Evolutionary conservation across 1,140 invertebrate species (phyloP).

Genomic region (Camponotus pennsylvanicus): DNA sequence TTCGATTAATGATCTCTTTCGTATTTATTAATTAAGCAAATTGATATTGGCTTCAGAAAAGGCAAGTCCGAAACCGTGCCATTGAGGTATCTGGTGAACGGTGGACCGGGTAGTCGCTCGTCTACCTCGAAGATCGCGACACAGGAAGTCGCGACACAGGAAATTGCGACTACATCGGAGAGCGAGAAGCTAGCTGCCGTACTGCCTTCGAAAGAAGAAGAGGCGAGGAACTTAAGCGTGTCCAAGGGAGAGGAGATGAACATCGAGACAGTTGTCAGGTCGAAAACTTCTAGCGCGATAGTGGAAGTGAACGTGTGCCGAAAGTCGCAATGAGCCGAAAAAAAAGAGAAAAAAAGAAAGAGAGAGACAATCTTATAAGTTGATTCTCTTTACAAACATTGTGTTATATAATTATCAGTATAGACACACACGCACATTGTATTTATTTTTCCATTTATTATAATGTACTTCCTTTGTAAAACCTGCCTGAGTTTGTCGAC

Average conservation of each 20-base stretch:
- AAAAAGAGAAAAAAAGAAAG: background rate
- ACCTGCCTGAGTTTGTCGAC: constrained; percentile 55
- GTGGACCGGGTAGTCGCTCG: constrained; percentile 79
- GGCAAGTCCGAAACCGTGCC: constrained; percentile 77
- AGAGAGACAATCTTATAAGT: constrained; percentile 54
- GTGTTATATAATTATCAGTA: constrained; percentile 82
- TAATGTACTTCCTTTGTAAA: constrained; percentile 79
- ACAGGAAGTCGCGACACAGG: constrained; percentile 71
- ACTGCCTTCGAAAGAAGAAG: constrained; percentile 68
- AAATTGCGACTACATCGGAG: constrained; percentile 66
- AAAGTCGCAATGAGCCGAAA: constrained; percentile 72
- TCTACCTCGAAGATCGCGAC: constrained; percentile 68
- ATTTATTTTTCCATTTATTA: constrained; percentile 84
- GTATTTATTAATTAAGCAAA: background rate
- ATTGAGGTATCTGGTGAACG: constrained; percentile 82
- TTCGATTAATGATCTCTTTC: background rate
- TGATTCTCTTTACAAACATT: constrained; percentile 73
- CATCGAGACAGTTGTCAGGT: constrained; percentile 40
- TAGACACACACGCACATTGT: constrained; percentile 80
- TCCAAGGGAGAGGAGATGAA: constrained; percentile 49
- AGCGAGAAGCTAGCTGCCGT: constrained; percentile 61
- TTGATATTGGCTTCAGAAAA: constrained; percentile 49
- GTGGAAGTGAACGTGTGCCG: constrained; percentile 66
- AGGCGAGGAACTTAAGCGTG: constrained; percentile 75
- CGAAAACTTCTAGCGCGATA: constrained; percentile 41